Evolutionary conservation across 2,113 vertebrate species (phyloP).

Genomic region (Dromiciops gliroides): DNA sequence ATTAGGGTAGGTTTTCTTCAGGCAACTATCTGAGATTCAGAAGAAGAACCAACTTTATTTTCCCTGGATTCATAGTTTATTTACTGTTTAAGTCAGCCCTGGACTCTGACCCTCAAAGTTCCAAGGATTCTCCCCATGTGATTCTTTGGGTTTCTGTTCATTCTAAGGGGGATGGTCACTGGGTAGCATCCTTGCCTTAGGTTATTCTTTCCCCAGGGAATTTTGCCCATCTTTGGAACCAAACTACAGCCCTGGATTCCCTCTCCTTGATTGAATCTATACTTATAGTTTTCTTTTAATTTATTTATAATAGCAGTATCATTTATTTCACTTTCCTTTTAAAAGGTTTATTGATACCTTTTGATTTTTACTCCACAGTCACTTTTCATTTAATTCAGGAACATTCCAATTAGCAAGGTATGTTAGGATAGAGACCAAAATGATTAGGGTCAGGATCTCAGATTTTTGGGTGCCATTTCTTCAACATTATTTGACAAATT

Average conservation of each 20-base stretch:
- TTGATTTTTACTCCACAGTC: not conserved
- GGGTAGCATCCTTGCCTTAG: not conserved
- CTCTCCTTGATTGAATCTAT: not conserved
- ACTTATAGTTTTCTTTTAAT: not conserved
- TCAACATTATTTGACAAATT: not conserved
- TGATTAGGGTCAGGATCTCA: not conserved
- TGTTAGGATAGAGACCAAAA: not conserved
- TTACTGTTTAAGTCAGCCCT: not conserved
- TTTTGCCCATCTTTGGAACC: not conserved
- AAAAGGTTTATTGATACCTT: not conserved
- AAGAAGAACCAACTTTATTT: not conserved
- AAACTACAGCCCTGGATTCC: not conserved
- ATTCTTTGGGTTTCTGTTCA: not conserved
- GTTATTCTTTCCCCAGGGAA: not conserved
- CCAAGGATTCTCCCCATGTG: not conserved
- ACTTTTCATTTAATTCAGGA: not conserved
- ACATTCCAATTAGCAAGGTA: not conserved
- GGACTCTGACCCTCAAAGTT: not conserved
- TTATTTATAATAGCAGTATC: too few relatives aligned
- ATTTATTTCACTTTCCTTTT: not conserved
- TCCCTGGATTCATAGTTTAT: not conserved
- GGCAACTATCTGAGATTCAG: not conserved
- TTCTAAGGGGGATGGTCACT: not conserved
- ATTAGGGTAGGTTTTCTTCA: too few relatives aligned
- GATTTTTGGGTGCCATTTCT: not conserved